Evolutionary conservation across 2,888 invertebrate genomes (phyloP), one percentile per base, ranked within the genome.

Genomic region (Hedychridium roseum): DNA sequence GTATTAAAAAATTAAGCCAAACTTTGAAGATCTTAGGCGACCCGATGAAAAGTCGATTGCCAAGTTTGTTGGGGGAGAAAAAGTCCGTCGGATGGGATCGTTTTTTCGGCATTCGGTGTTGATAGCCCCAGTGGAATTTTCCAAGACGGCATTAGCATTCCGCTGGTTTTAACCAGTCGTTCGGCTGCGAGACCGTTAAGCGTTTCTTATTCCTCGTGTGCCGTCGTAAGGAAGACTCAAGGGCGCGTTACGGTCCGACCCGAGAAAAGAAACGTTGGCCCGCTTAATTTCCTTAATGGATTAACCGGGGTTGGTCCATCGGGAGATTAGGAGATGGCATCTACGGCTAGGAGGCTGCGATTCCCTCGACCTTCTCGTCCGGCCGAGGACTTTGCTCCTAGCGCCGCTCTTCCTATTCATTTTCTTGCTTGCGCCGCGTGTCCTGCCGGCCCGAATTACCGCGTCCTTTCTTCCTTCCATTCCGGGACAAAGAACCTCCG

Each of bases 281-380:
- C 43, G 58, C 55, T 68, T 69, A 70, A 71, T 71, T 71, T 68
- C 60, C 61, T 57, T 72, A 70, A 71, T 72, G 71, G 70, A 72
- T 70, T 66, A 64, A 48, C 57, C 37, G 38, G 34, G 27, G 47
- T 48, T 42, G 44, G 43, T 55, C 58, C 61, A 60, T 63, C 52
- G 54, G 52, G 43, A 54, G 47, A 55, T 54, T 44, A 47, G 47
- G 57, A 49, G 51, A 62, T 40, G 41, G 44, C 34, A 9, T 17
- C 6, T 2, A 7, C 9, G n/a, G 4, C 6, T 1, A 17, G 28
- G 23, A 20, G 17, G 42, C 38, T 50, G 43, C 43, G 50, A 49
- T 60, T 54, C 54, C 50, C 50, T 51, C 40, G 12, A 48, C 32
- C 39, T 21, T 52, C 50, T 51, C 40, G 12, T 50, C 32, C 39